These are phyloP conservation scores for Daboia siamensis DNA, from an alignment of 2,113 vertebrate genomes.

Conservation along the genomic window DNA sequence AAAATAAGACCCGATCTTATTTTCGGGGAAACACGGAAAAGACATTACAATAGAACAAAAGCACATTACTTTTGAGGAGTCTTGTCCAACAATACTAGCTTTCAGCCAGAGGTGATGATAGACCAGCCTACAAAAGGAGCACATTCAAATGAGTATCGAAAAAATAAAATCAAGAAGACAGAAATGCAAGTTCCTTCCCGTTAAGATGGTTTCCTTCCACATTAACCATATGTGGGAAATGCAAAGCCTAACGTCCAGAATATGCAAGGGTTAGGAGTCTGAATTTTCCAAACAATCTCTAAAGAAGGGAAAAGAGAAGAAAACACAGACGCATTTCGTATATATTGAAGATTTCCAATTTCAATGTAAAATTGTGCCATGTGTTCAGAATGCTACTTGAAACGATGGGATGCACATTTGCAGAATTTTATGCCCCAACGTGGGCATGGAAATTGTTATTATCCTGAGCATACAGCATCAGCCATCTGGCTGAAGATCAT, in stretches of 20 bases:
- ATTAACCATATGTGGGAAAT: background rate
- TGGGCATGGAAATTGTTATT: background rate
- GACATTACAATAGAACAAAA: background rate
- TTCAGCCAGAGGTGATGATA: background rate
- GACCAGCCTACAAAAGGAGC: background rate
- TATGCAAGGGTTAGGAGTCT: background rate
- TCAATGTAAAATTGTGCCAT: background rate
- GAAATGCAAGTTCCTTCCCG: background rate
- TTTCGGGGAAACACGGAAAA: background rate
- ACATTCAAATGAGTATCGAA: background rate
- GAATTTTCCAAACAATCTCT: background rate
- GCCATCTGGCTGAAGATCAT: conserved; percentile 11
- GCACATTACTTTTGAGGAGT: background rate
- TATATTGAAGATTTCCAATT: background rate
- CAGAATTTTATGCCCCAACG: background rate
- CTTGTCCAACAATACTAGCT: background rate
- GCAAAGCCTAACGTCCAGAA: background rate
- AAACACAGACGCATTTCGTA: background rate
- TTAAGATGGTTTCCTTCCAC: background rate
- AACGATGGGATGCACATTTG: background rate
- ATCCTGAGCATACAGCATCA: background rate
- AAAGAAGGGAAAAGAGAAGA: background rate
- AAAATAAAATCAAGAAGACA: background rate
- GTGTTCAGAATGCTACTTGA: background rate
- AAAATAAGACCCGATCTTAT: too few relatives aligned